A percentile compares a stretch with the other conserved stretches of the same genome.
Conservation (phyloP, 1,140 invertebrate genomes). For the Macrobrachium nipponense region DNA sequence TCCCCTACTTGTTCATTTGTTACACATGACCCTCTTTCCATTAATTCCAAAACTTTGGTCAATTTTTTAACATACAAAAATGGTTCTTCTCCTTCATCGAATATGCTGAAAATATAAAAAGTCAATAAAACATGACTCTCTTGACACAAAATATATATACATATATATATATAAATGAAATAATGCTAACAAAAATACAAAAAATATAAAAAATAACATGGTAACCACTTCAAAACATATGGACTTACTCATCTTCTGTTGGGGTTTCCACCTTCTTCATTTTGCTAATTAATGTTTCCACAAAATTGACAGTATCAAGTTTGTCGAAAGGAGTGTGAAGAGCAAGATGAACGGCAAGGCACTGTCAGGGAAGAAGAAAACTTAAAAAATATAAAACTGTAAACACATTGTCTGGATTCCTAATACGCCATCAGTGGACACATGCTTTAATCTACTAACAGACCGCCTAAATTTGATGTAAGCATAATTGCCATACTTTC, state of each 20-base stretch:
- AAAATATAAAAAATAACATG: conserved; percentile 50
- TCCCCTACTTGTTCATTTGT: conserved; percentile 72
- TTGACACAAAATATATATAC: too few relatives aligned
- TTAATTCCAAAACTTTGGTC: conserved; percentile 70
- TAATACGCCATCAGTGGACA: too few relatives aligned
- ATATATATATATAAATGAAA: conserved; percentile 39
- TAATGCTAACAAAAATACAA: conserved; percentile 66
- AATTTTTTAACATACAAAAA: conserved; percentile 72
- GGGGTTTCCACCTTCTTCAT: conserved; percentile 74
- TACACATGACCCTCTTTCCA: conserved; percentile 67
- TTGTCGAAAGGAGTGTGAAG: conserved; percentile 25
- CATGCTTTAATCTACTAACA: too few relatives aligned
- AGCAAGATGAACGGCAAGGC: conserved; percentile 35
- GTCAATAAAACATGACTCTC: not conserved
- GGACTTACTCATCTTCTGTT: conserved; percentile 68
- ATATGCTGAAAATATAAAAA: conserved; percentile 37
- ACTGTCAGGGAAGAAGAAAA: not conserved
- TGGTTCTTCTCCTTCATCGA: conserved; percentile 63
- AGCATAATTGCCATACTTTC: too few relatives aligned
- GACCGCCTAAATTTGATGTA: too few relatives aligned
- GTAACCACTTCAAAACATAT: not conserved
- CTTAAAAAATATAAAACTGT: not conserved
- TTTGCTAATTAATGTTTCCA: conserved; percentile 65
- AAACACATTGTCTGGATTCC: not conserved
- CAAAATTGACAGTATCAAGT: conserved; percentile 25